These are phyloP conservation scores for Doryteuthis pealeii DNA, from an alignment of 1,140 invertebrate genomes.

Conservation along the genomic window DNA sequence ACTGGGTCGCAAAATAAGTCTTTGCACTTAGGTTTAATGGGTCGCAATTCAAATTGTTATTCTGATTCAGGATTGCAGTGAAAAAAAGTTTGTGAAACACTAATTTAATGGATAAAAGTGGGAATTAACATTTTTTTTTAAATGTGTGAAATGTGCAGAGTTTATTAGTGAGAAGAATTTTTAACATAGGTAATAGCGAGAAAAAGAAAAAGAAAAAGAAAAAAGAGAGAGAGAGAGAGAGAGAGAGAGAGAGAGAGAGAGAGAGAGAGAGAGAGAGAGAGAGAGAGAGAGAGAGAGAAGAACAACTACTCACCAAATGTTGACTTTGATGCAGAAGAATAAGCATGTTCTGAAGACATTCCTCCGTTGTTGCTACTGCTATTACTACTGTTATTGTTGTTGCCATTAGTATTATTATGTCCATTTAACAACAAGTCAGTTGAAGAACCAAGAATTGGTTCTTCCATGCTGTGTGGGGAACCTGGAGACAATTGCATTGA, in stretches of 20 bases:
- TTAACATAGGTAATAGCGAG: neutral
- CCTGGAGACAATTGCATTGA: constrained; percentile 10
- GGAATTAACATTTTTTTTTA: too few relatives aligned
- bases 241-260: neutral
- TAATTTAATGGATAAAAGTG: too few relatives aligned
- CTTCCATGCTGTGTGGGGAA: constrained; percentile 1
- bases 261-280: neutral
- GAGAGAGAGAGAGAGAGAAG: neutral
- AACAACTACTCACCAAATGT: constrained; percentile 34
- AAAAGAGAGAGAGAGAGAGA: neutral
- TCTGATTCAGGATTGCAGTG: too few relatives aligned
- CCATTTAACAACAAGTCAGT: neutral
- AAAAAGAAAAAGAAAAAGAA: neutral
- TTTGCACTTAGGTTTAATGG: too few relatives aligned
- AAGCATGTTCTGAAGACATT: constrained; percentile 63
- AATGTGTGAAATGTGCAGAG: too few relatives aligned
- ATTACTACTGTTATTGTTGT: constrained; percentile 21
- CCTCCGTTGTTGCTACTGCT: constrained; percentile 30
- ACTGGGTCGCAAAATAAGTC: too few relatives aligned
- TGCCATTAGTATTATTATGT: neutral
- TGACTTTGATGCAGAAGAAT: constrained; percentile 62
- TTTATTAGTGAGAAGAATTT: too few relatives aligned
- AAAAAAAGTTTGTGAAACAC: too few relatives aligned
- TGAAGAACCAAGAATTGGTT: neutral
- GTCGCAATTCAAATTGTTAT: too few relatives aligned